Evolutionary conservation across 2,113 vertebrate genomes (phyloP), one percentile per base, ranked within the genome.

Genomic region (Sapajus apella): DNA sequence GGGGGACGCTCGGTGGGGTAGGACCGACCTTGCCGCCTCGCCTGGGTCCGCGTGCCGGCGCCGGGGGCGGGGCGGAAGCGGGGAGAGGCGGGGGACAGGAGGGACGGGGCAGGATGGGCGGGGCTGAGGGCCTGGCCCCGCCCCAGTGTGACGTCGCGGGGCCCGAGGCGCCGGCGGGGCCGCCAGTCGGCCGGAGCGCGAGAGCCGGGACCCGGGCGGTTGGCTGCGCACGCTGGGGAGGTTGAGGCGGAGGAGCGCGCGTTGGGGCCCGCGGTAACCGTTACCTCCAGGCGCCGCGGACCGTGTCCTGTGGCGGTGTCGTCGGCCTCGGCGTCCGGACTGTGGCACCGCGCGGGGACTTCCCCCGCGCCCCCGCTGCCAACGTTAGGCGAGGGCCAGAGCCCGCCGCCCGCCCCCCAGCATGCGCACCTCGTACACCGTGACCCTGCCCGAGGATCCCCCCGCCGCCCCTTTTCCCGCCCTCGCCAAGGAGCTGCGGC

Each of bases 341-440:
- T 17, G 96, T 64, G 95, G 86, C 73, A 37, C 83, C 66, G 61
- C 95, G 82, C 96, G 93, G 89, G 86, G 79, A 32, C 91, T 77
- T 25, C 76, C 43, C 80, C 95, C 88, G 96, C 45, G 87, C 52
- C 68, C 95, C 75, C 8, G 55, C 11, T 21, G 85, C 89, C 89
- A 96, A 96, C 97, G 97, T 87, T 97, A 93, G 97, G 97, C 58
- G 75, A 52, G 95, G 97, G 97, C 75, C 96, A 37, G 94, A 97
- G 91, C 94, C 84, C 93, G n/a, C 87, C 95, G 94, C 97, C 93
- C 27, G 92, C 99, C 98, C 99, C 99, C 98, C 98, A 98, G 96
- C 98, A 98, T 99, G 99, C 99, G 99, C 98, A 99, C 99, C 97
- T 99, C 99, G 0, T 99, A 99, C 98, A 99, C 99, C 14, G 99